A percentile compares a stretch with the other conserved stretches of the same genome.
Conservation (phyloP, 2,797 vertebrate species). For the Alauda arvensis region DNA sequence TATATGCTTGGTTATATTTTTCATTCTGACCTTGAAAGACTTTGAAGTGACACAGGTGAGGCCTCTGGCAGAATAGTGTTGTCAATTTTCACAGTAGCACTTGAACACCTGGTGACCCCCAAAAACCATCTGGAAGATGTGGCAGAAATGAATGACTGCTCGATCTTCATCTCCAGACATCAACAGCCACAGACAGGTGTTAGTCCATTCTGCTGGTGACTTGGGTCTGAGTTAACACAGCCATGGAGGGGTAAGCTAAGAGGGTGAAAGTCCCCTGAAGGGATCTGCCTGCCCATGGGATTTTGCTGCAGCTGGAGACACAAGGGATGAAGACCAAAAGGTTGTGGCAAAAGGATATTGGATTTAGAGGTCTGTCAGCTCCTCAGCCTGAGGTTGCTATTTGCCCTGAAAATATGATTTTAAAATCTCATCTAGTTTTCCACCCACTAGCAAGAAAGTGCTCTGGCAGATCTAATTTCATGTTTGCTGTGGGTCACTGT, state of each 20-base stretch:
- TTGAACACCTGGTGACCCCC: neutral
- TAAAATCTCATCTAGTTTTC: neutral
- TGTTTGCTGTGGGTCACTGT: neutral
- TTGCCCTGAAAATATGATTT: neutral
- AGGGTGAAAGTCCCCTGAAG: neutral
- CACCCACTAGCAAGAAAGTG: neutral
- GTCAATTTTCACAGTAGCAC: neutral
- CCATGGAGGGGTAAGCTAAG: neutral
- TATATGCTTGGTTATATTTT: neutral
- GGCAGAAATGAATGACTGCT: neutral
- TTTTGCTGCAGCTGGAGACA: neutral
- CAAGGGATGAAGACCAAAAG: neutral
- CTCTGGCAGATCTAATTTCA: neutral
- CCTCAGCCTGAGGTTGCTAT: neutral
- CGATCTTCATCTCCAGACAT: neutral
- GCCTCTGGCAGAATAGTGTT: neutral
- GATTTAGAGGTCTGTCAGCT: neutral
- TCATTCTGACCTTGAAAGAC: neutral
- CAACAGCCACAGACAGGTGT: neutral
- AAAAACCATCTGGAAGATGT: neutral
- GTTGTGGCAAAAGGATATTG: neutral
- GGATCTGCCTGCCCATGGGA: neutral
- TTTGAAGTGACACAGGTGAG: neutral
- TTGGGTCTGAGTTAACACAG: neutral
- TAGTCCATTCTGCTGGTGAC: neutral